Evolutionary conservation across 2,888 invertebrate species (phyloP).

Genomic region (Heliconius cydno): DNA sequence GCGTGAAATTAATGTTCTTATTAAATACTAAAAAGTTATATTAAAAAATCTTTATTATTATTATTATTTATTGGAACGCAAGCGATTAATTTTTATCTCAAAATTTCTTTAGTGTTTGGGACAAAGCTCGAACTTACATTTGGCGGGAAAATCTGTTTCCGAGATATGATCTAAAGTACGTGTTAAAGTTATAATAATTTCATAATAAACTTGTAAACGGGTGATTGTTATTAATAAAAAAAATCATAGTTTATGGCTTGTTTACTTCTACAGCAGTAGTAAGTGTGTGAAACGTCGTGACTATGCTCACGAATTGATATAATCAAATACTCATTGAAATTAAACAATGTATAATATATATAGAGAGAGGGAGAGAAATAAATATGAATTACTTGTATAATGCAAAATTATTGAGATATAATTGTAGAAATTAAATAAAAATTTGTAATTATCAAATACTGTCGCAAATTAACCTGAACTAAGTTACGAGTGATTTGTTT

Average conservation of each 20-base stretch:
- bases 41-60: neutral
- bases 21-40: neutral
- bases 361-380: too few relatives aligned
- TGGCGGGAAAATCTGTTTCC: slow-evolving; percentile 1
- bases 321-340: slow-evolving; percentile 27
- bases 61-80: neutral
- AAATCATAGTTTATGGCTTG: slow-evolving; percentile 25
- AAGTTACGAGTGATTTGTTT: neutral
- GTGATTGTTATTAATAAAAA: slow-evolving; percentile 36
- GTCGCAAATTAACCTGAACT: neutral
- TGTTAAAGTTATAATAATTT: neutral
- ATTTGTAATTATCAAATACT: neutral
- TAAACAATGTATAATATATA: slow-evolving; percentile 22
- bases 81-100: neutral
- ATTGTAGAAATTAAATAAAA: neutral
- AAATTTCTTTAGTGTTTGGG: neutral
- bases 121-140: neutral
- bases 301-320: slow-evolving; percentile 53
- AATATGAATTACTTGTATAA: neutral
- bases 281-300: slow-evolving; percentile 56
- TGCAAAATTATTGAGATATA: neutral
- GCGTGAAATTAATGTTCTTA: neutral
- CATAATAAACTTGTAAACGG: neutral
- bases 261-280: slow-evolving; percentile 31
- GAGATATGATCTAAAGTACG: neutral